Evolutionary conservation across 2,113 vertebrate genomes (phyloP).

Genomic region (Oncorhynchus clarkii): DNA sequence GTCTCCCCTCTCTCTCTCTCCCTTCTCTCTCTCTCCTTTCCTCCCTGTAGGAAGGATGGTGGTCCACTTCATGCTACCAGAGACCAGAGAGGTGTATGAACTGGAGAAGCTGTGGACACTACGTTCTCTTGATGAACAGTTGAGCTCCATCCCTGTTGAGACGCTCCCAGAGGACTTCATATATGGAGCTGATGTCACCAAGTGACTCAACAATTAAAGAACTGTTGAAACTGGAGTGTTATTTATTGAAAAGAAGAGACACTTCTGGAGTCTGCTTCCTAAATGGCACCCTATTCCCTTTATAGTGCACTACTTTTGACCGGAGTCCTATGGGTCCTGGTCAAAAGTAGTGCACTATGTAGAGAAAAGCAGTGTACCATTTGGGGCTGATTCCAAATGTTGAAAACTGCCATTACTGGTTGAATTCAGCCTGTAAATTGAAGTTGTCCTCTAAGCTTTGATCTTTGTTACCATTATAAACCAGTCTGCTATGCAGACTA

Average conservation of each 20-base stretch:
- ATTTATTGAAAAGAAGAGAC: background rate
- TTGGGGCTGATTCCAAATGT: no score
- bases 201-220: constrained; percentile 38
- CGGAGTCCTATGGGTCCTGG: no score
- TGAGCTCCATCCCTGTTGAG: constrained; percentile 75
- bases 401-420: no score
- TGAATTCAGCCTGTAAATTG: background rate
- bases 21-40: background rate
- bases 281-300: no score
- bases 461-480: background rate
- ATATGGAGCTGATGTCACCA: constrained; percentile 62
- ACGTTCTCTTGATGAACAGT: constrained; percentile 83
- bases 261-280: background rate
- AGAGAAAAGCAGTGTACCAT: no score
- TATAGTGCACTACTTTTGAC: no score
- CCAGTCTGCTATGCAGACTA: no score
- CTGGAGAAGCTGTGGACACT: constrained; percentile 94
- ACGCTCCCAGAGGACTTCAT: constrained; percentile 85
- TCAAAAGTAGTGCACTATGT: no score
- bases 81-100: constrained; percentile 85
- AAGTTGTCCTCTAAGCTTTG: background rate
- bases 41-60: constrained; percentile 78
- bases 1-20: background rate
- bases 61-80: constrained; percentile 90
- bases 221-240: background rate